Evolutionary conservation across 2,113 vertebrate species (phyloP).

Genomic region (Fregata magnificens): DNA sequence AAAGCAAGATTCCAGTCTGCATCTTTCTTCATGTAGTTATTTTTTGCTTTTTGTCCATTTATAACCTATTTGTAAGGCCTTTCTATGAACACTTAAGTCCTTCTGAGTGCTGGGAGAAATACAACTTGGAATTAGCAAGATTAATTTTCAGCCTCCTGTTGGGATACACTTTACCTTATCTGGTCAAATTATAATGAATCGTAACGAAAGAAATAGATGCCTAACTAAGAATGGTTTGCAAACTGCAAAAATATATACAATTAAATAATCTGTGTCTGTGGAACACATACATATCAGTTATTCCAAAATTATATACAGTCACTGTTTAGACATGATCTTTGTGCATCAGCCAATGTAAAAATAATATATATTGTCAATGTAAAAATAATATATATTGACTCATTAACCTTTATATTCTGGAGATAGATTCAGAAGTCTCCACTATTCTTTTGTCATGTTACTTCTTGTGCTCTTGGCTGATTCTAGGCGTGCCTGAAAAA

Average conservation of each 20-base stretch:
- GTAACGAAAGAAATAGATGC: conserved; percentile 68
- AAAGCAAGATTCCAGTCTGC: background rate
- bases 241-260: conserved; percentile 61
- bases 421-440: background rate
- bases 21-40: background rate
- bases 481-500: background rate
- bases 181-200: conserved; percentile 67
- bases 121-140: conserved; percentile 57
- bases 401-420: conserved; percentile 22
- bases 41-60: background rate
- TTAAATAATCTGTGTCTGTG: conserved; percentile 57
- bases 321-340: background rate
- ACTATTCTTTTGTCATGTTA: background rate
- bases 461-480: background rate
- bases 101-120: conserved; percentile 56
- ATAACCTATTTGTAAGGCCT: conserved; percentile 20
- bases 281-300: background rate
- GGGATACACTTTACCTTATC: conserved; percentile 60
- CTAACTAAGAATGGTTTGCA: conserved; percentile 62
- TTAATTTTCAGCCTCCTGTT: conserved; percentile 64
- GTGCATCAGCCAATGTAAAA: background rate
- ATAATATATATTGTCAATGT: background rate
- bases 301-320: background rate
- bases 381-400: conserved; percentile 12
- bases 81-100: background rate